These are phyloP conservation scores for Diplosoma virens DNA, from an alignment of 23 tunicate species.

Conservation along the genomic window DNA sequence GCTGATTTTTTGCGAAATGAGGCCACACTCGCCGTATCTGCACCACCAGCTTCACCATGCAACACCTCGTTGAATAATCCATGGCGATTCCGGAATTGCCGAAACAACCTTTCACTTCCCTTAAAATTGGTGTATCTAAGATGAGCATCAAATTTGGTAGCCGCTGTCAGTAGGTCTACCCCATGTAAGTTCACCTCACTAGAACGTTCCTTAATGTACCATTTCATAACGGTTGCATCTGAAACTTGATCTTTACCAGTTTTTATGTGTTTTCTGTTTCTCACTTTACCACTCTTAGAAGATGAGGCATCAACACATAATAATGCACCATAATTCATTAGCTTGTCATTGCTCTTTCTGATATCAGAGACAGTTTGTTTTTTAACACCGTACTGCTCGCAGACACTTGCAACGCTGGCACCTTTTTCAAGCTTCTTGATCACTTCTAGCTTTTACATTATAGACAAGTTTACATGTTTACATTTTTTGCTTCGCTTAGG, in stretches of 20 bases:
- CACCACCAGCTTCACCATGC: slow-evolving; percentile 25
- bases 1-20: slow-evolving; percentile 1
- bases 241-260: background rate
- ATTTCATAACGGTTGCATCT: slow-evolving; percentile 10
- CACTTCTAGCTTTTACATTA: slow-evolving; percentile 1
- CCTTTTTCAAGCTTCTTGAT: slow-evolving; percentile 9
- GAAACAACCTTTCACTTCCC: background rate
- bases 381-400: slow-evolving; percentile 7
- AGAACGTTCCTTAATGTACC: background rate
- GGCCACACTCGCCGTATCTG: slow-evolving; percentile 2
- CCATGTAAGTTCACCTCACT: background rate
- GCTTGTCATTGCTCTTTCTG: slow-evolving; percentile 8
- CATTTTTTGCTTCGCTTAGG: background rate
- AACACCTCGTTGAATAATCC: slow-evolving; percentile 29
- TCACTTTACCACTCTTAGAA: background rate
- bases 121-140: slow-evolving; percentile 14
- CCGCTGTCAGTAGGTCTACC: background rate
- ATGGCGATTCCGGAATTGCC: slow-evolving; percentile 6
- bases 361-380: background rate
- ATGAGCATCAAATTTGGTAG: slow-evolving; percentile 15
- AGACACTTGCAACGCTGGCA: slow-evolving; percentile 7
- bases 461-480: background rate
- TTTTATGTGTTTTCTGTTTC: slow-evolving; percentile 10
- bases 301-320: background rate
- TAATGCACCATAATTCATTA: background rate